Evolutionary conservation across 2,888 invertebrate species (phyloP), one percentile per base, ranked within the genome.

Genomic region (Drosophila atripex): DNA sequence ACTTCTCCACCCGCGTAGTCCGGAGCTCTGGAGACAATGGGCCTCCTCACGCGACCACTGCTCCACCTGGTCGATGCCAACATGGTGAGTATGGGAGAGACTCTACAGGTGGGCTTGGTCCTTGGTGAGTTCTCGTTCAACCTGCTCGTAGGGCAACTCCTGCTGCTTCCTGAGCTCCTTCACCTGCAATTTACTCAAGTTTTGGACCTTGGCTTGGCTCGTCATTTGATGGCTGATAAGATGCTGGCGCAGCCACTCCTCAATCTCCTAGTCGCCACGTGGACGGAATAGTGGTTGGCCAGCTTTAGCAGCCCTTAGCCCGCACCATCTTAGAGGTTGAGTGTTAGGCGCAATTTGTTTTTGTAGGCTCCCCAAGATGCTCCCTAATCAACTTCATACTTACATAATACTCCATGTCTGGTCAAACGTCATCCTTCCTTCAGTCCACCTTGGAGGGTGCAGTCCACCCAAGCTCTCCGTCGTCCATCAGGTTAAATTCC

Each of bases 1-100:
- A 91, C 30, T 88, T 78, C 54, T 91, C 89, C 9, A 91, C 85
- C 61, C 90, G 90, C 32, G 89, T 89, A 89, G 69, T 0, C 90
- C 90, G 0, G 90, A 89, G 32, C 66, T 74, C 55, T 84, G 77
- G 21, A 90, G 63, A 1, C 90, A 78, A 0, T 74, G 59, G 14
- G 88, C 69, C 11, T 90, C 90, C 7, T 86, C 77, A 1, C 77
- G 86, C 58, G 90, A 76, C 89, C 89, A 90, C 21, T 76, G 75
- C 49, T 90, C 89, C 7, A 90, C 86, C 56, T 90, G 77, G 18
- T 88, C 83, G 7, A 90, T 85, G 46, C 83, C 85, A 11, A 90
- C 79, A n/a, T 89, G 88, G 39, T 91, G 88, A 18, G 85, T 88
- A 38, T 79, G 80, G 0, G 90, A 86, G 1, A 90, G 58, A 30